phyloP scores from a whole-genome alignment of 2,797 vertebrate genomes.

The Poecilia wingei region DNA sequence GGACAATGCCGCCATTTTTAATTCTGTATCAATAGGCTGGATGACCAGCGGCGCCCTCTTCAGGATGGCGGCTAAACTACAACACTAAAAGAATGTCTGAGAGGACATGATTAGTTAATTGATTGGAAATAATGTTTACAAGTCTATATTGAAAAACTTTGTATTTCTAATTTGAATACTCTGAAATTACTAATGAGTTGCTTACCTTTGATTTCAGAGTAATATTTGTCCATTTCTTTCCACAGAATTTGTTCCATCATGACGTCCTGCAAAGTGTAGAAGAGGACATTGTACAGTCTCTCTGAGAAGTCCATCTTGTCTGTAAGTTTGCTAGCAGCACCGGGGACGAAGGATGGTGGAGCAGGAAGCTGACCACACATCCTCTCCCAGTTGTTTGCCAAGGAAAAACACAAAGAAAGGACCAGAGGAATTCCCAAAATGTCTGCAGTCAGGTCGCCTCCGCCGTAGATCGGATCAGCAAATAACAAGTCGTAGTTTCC shows the following conservation, averaged over 20 bases:
- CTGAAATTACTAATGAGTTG: not conserved
- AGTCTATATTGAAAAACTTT: no score
- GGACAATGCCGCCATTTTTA: not conserved
- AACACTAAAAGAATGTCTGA: no score
- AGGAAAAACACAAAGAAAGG: slow-evolving; percentile 80
- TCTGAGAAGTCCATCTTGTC: slow-evolving; percentile 85
- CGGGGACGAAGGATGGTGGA: slow-evolving; percentile 82
- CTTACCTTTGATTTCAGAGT: slow-evolving; percentile 75
- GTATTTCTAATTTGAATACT: no score
- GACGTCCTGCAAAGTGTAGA: slow-evolving; percentile 64
- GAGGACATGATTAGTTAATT: no score
- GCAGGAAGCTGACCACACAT: slow-evolving; percentile 85
- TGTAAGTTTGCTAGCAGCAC: slow-evolving; percentile 82
- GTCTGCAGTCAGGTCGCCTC: slow-evolving; percentile 84
- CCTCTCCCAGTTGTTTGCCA: slow-evolving; percentile 80
- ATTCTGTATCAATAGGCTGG: not conserved
- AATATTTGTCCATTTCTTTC: slow-evolving; percentile 75
- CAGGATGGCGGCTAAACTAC: no score
- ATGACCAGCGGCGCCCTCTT: no score
- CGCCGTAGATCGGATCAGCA: slow-evolving; percentile 79
- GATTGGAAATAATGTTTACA: no score
- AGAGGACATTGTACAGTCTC: slow-evolving; percentile 82
- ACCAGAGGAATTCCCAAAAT: slow-evolving; percentile 82
- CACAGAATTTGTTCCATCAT: not conserved
- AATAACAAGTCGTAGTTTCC: slow-evolving; percentile 82